These are phyloP conservation scores for Myopa tessellatipennis DNA, from an alignment of 2,888 invertebrate genomes.

Conservation along the genomic window DNA sequence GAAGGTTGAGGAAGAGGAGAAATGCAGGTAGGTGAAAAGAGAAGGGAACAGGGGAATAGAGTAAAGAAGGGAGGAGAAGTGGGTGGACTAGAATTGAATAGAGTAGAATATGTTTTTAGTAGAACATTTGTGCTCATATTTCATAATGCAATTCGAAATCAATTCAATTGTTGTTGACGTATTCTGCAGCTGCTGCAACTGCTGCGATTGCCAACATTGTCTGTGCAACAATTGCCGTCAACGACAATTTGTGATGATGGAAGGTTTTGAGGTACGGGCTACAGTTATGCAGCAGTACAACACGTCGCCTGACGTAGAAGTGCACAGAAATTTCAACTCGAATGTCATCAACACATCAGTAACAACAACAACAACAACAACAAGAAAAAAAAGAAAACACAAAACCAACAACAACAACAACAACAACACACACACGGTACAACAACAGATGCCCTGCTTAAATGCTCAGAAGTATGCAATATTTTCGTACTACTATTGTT, in stretches of 20 bases:
- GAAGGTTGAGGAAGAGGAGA: no score
- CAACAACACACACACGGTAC: not conserved
- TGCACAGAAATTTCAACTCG: no score
- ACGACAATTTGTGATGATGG: not conserved
- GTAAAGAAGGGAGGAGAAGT: no score
- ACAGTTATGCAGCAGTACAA: no score
- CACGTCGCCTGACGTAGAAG: no score
- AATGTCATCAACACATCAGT: not conserved
- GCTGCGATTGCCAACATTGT: not conserved
- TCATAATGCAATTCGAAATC: not conserved
- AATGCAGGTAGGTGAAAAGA: no score
- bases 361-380: slow-evolving; percentile 3
- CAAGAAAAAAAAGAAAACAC: not conserved
- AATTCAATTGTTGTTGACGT: not conserved
- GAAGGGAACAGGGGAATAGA: no score
- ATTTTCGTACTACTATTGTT: no score
- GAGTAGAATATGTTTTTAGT: no score
- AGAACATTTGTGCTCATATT: not conserved
- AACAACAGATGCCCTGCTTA: not conserved
- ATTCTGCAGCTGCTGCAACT: not conserved
- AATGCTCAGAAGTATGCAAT: slow-evolving; percentile 13
- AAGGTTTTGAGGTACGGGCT: not conserved
- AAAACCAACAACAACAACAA: not conserved
- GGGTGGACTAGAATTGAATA: no score
- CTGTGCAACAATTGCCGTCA: slow-evolving; percentile 5